These are phyloP conservation scores for Batillaria attramentaria DNA, from an alignment of 1,140 invertebrate genomes.

Conservation along the genomic window DNA sequence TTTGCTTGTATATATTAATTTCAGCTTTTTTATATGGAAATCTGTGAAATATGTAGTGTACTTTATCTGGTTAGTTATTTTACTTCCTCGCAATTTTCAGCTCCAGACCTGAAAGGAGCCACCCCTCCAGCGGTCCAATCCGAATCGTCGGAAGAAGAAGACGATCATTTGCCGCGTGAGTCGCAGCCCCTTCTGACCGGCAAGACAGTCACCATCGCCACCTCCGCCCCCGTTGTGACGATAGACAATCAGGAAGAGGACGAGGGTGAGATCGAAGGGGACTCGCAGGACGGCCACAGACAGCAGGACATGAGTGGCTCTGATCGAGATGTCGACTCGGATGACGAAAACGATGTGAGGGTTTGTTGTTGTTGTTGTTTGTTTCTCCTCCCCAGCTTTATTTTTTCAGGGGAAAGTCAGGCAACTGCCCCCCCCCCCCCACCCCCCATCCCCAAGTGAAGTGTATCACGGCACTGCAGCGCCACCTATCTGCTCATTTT, in stretches of 20 bases:
- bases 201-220: constrained; percentile 52
- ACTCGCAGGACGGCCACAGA: background rate
- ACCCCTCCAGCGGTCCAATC: constrained; percentile 45
- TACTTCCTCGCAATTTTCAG: constrained; percentile 33
- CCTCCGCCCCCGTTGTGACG: constrained; percentile 35
- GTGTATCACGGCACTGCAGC: too few species aligned
- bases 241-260: constrained; percentile 37
- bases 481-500: too few species aligned
- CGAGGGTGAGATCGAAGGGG: constrained; percentile 42
- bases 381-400: background rate
- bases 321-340: constrained; percentile 27
- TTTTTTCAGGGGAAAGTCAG: too few species aligned
- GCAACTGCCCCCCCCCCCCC: too few species aligned
- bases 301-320: constrained; percentile 24
- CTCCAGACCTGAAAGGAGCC: constrained; percentile 60
- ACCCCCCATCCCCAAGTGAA: too few species aligned
- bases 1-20: background rate
- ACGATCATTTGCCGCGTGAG: constrained; percentile 58
- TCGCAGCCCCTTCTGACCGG: constrained; percentile 57
- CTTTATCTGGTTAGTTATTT: too few species aligned
- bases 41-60: too few species aligned
- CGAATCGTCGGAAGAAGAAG: constrained; percentile 46
- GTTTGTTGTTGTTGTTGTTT: background rate
- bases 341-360: constrained; percentile 51
- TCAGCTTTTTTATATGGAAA: too few species aligned